Evolutionary conservation across 2,797 vertebrate species (phyloP), one percentile per base, ranked within the genome.

Genomic region (Jordanella pulchra): DNA sequence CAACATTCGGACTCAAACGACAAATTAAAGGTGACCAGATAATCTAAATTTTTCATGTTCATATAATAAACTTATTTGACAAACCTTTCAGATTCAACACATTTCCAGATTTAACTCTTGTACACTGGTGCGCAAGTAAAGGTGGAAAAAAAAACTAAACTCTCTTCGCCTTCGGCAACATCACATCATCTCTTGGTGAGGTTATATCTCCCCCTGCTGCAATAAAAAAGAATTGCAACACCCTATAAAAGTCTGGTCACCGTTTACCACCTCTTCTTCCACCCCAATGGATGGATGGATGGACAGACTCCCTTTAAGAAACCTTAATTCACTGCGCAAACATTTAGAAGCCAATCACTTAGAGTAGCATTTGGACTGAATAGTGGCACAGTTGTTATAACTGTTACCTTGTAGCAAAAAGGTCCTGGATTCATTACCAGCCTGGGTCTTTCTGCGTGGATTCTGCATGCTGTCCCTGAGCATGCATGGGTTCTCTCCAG

Each of bases 191-290:
- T 50, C 5, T 47, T 23, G 32, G 14, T 67, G 65, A 18, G 23
- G 13, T 32, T 35, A 7, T 67, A 67, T 47, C 48, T 6, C 48
- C 81, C 82, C 81, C 87, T 90, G 21, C 53, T 81, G 88, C 30
- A 15, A 3, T 2, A n/a, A 76, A 0, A 47, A 6, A 14, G 55
- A 77, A 78, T 32, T 2, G 2, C 17, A 15, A n/a, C 39, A 32
- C 32, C 35, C 23, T 42, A n/a, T n/a, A 10, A 2, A 5, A 63
- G 39, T n/a, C 13, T 44, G 0, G n/a, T 11, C n/a, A 54, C 53
- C 12, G 25, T 51, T 23, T 10, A 23, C 21, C 50, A 51, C 23
- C 7, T 15, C 50, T 51, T 18, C 47, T 17, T 17, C 15, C 17
- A 17, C 47, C 17, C 17, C 47, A 15, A 15, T 51, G 50, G 21